Evolutionary conservation across 1,140 invertebrate species (phyloP).

Genomic region (Galleria mellonella): DNA sequence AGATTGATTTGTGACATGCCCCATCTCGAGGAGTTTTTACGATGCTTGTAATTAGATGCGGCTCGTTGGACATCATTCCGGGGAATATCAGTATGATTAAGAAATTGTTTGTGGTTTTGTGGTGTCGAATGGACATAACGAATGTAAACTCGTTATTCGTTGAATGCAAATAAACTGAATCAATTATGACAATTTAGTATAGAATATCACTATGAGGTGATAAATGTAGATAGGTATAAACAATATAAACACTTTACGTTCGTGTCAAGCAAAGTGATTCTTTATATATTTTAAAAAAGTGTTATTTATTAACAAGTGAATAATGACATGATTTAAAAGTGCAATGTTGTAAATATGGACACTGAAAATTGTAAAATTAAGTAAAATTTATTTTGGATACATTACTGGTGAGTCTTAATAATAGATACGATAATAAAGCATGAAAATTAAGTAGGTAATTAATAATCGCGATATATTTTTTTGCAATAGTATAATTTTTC

Average conservation of each 20-base stretch:
- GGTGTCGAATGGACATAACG: slow-evolving; percentile 38
- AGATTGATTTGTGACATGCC: slow-evolving; percentile 60
- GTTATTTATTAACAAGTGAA: no score
- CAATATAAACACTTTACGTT: not conserved
- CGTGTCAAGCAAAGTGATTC: no score
- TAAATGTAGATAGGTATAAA: not conserved
- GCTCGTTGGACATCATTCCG: slow-evolving; percentile 46
- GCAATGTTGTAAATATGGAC: no score
- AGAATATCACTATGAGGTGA: not conserved
- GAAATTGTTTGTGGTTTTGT: slow-evolving; percentile 50
- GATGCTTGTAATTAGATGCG: slow-evolving; percentile 65
- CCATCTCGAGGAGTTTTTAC: slow-evolving; percentile 40
- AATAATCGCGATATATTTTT: no score
- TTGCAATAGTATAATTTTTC: no score
- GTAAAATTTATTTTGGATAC: no score
- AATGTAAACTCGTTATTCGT: slow-evolving; percentile 21
- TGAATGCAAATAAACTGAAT: slow-evolving; percentile 1
- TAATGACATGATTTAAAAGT: no score
- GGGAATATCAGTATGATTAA: slow-evolving; percentile 60
- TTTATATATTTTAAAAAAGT: no score
- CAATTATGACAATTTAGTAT: not conserved
- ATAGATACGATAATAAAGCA: no score
- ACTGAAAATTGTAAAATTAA: no score
- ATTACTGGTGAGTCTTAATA: no score
- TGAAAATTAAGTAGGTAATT: no score